These are phyloP conservation scores for Heterodera schachtii DNA, from an alignment of 1,140 invertebrate species.

Conservation along the genomic window DNA sequence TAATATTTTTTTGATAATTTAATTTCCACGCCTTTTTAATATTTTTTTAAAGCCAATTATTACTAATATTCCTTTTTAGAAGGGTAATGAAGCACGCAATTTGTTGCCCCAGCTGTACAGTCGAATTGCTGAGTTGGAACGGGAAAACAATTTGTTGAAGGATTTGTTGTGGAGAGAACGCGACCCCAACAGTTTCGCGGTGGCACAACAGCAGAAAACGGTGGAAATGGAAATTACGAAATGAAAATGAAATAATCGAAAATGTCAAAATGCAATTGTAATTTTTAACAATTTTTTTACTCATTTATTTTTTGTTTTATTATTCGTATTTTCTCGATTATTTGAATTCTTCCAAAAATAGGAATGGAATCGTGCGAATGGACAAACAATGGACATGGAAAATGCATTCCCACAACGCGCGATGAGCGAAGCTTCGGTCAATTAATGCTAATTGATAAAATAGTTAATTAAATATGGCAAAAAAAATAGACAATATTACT, in stretches of 20 bases:
- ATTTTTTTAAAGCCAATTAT: no score
- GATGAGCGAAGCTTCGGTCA: not conserved
- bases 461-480: no score
- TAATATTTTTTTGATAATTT: not conserved
- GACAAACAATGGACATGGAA: not conserved
- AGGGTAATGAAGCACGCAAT: slow-evolving; percentile 18
- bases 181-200: slow-evolving; percentile 15
- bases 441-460: not conserved
- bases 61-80: slow-evolving; percentile 7
- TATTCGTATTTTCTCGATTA: no score
- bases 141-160: slow-evolving; percentile 24
- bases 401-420: not conserved
- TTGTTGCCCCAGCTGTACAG: slow-evolving; percentile 21
- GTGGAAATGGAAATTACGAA: not conserved
- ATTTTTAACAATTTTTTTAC: no score
- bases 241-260: no score
- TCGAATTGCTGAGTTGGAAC: slow-evolving; percentile 31
- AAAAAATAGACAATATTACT: no score
- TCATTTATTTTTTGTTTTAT: not conserved
- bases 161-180: slow-evolving; percentile 24
- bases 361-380: not conserved
- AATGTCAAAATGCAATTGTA: no score
- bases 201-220: slow-evolving; percentile 9
- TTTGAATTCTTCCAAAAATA: not conserved
- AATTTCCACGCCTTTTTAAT: no score